A percentile compares a stretch with the other conserved stretches of the same genome.
Evolutionary conservation across 23 tunicate genomes (phyloP).

Genomic region (Styela clava): DNA sequence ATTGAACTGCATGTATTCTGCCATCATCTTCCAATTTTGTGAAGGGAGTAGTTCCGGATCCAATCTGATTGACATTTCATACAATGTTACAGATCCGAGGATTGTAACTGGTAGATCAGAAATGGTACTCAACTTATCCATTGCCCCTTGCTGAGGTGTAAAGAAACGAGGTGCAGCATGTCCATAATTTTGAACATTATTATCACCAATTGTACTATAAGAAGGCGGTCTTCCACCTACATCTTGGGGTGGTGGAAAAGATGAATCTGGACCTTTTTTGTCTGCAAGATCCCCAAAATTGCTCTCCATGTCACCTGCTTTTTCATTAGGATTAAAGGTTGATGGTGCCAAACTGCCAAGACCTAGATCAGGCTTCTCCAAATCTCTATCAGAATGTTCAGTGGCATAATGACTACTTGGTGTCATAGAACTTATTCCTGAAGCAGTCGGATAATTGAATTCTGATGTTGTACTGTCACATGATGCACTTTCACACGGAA

Average conservation of each 20-base stretch:
- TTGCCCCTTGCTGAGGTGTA: background rate
- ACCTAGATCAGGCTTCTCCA: background rate
- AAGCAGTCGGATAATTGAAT: background rate
- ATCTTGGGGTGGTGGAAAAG: background rate
- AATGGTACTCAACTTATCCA: background rate
- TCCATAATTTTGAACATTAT: constrained; percentile 5
- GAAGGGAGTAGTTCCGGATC: constrained; percentile 53
- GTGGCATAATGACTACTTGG: background rate
- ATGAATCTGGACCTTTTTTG: constrained; percentile 26
- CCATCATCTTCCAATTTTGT: constrained; percentile 58
- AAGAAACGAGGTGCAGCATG: background rate
- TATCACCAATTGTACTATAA: background rate
- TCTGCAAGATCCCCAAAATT: background rate
- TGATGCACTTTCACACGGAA: background rate
- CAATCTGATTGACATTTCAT: constrained; percentile 29
- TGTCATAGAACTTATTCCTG: background rate
- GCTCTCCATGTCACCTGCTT: background rate
- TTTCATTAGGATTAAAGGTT: background rate
- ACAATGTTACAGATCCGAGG: constrained; percentile 36
- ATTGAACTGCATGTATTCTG: constrained; percentile 41
- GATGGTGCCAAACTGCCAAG: background rate
- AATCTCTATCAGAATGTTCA: background rate
- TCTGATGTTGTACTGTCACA: constrained; percentile 15
- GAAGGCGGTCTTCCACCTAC: constrained; percentile 3
- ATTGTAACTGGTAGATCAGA: constrained; percentile 20